phyloP scores from a whole-genome alignment of 2,113 vertebrate genomes.

The Promerops cafer region DNA sequence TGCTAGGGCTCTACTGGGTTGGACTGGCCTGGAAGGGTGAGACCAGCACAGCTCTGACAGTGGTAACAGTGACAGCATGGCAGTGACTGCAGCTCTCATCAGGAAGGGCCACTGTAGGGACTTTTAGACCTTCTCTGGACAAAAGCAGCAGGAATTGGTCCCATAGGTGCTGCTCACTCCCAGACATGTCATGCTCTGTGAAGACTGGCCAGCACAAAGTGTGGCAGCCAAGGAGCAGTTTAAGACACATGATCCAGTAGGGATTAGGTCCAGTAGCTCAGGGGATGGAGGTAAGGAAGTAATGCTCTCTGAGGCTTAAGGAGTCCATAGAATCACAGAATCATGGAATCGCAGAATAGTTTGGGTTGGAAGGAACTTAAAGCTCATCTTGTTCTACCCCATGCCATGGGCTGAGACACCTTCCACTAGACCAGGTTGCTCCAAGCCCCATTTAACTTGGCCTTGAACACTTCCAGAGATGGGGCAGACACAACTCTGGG shows the following conservation, averaged over 20 bases:
- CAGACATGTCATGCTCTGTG: fast-evolving
- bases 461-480: neutral
- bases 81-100: neutral
- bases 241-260: neutral
- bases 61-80: neutral
- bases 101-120: neutral
- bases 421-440: neutral
- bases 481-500: neutral
- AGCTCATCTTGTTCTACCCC: neutral
- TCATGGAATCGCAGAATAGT: neutral
- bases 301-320: neutral
- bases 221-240: neutral
- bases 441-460: neutral
- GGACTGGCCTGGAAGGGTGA: neutral
- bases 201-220: neutral
- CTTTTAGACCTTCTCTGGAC: neutral
- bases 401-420: neutral
- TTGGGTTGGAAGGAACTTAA: neutral
- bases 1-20: neutral
- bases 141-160: neutral
- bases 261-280: neutral
- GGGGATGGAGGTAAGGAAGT: neutral
- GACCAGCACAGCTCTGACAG: neutral
- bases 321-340: neutral
- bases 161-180: neutral